Conservation (phyloP, 1,140 invertebrate genomes). For the Wiebesia pumilae region DNA sequence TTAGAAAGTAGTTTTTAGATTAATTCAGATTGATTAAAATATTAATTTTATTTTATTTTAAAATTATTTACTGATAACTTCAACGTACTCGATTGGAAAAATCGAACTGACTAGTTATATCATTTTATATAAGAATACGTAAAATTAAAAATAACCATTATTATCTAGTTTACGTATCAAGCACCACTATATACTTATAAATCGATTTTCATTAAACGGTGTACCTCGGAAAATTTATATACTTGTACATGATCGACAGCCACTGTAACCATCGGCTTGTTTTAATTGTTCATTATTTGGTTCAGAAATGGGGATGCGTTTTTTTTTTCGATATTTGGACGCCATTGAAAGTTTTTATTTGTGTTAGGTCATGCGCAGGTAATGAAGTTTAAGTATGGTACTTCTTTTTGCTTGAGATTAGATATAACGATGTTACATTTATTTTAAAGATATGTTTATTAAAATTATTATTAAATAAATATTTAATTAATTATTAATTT, state of each 20-base stretch:
- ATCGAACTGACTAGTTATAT: not conserved
- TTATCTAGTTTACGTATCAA: conserved; percentile 14
- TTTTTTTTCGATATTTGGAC: no score
- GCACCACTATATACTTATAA: not conserved
- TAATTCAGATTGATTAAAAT: no score
- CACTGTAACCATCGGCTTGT: not conserved
- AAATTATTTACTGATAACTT: not conserved
- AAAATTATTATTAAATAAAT: no score
- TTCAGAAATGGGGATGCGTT: no score
- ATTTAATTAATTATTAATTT: no score
- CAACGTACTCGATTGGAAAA: not conserved
- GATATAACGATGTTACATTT: no score
- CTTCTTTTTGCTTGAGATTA: no score
- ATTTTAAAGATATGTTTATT: no score
- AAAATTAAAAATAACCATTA: not conserved
- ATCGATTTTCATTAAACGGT: conserved; percentile 27
- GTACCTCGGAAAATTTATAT: not conserved
- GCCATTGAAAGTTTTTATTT: no score
- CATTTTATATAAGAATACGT: not conserved
- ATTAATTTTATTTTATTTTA: not conserved
- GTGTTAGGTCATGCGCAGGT: no score
- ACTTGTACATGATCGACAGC: not conserved
- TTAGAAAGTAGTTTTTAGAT: not conserved
- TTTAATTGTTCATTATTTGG: not conserved
- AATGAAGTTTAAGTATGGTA: no score